A percentile compares a stretch with the other conserved stretches of the same genome.
phyloP scores from a whole-genome alignment of 1,140 invertebrate species.

The Eumeta japonica region DNA sequence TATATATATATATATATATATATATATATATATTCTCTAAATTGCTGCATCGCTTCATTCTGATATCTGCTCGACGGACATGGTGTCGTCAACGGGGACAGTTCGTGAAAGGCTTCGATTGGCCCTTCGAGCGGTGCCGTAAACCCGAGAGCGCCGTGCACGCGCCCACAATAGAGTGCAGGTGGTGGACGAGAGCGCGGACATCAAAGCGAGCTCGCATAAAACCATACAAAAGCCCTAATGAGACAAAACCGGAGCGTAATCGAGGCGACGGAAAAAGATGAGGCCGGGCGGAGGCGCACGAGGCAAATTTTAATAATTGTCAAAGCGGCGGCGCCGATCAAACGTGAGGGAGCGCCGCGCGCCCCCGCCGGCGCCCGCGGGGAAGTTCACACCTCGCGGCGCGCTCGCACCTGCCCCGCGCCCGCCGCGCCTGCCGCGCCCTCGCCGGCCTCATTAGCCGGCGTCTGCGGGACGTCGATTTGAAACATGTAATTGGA shows the following conservation, averaged over 20 bases:
- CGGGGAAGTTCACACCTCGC: constrained; percentile 2
- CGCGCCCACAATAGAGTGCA: constrained; percentile 51
- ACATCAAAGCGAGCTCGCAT: constrained; percentile 44
- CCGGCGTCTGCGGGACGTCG: no score
- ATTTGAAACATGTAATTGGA: no score
- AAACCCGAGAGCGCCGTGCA: constrained; percentile 41
- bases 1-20: no score
- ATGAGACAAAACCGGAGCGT: constrained; percentile 56
- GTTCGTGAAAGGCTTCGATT: no score
- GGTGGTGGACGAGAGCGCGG: constrained; percentile 33
- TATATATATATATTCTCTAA: no score
- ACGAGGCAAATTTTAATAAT: constrained; percentile 58
- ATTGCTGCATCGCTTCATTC: no score
- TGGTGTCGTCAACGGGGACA: no score
- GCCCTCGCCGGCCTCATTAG: constrained; percentile 47
- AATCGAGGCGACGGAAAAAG: constrained; percentile 57
- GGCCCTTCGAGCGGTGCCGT: no score
- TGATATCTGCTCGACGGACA: no score
- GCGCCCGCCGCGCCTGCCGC: constrained; percentile 23
- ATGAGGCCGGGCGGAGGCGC: constrained; percentile 47
- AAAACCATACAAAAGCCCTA: constrained; percentile 55
- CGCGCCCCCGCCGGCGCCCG: constrained; percentile 11
- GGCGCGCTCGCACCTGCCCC: constrained; percentile 3
- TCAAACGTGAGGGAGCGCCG: constrained; percentile 37
- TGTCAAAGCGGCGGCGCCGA: constrained; percentile 55